phyloP scores from a whole-genome alignment of 2,888 invertebrate species.

The Diarsia rubi region DNA sequence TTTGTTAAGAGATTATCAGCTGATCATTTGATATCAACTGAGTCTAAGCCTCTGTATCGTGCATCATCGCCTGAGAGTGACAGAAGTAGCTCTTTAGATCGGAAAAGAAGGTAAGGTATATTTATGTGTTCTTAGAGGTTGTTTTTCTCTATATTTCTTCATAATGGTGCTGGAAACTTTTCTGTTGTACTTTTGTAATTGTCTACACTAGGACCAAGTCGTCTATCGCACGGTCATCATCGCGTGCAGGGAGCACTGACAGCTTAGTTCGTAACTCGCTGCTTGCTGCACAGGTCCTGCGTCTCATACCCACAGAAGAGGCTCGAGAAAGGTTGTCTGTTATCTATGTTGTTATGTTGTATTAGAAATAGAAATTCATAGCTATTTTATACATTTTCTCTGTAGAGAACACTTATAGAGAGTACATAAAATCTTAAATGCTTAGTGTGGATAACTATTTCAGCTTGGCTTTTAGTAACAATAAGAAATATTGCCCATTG shows the following conservation, averaged over 20 bases:
- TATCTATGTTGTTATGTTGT: slow-evolving; percentile 34
- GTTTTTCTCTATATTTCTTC: slow-evolving; percentile 25
- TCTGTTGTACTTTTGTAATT: slow-evolving; percentile 61
- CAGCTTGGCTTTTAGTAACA: slow-evolving; percentile 12
- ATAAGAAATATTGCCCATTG: background rate
- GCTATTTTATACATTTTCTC: slow-evolving; percentile 9
- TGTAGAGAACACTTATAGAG: background rate
- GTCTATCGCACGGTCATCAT: slow-evolving; percentile 84
- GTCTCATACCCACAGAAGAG: slow-evolving; percentile 95
- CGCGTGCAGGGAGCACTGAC: slow-evolving; percentile 91
- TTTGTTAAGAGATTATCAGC: slow-evolving; percentile 89
- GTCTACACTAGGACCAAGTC: slow-evolving; percentile 81
- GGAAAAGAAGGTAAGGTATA: slow-evolving; percentile 82
- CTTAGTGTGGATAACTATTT: slow-evolving; percentile 20
- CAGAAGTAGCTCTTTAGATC: slow-evolving; percentile 87
- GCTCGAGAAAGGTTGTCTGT: slow-evolving; percentile 93
- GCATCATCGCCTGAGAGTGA: slow-evolving; percentile 89
- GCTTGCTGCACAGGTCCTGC: slow-evolving; percentile 95
- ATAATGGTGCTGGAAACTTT: slow-evolving; percentile 53
- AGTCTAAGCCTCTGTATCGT: slow-evolving; percentile 82
- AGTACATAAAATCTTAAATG: slow-evolving; percentile 6
- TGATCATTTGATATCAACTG: slow-evolving; percentile 87
- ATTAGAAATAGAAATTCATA: slow-evolving; percentile 7
- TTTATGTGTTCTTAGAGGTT: slow-evolving; percentile 3
- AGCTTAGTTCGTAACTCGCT: slow-evolving; percentile 94